Percentiles rank a stretch among this genome's conserved stretches.
Evolutionary conservation across 2,797 vertebrate species (phyloP).

Genomic region (Uromys caudimaculatus): DNA sequence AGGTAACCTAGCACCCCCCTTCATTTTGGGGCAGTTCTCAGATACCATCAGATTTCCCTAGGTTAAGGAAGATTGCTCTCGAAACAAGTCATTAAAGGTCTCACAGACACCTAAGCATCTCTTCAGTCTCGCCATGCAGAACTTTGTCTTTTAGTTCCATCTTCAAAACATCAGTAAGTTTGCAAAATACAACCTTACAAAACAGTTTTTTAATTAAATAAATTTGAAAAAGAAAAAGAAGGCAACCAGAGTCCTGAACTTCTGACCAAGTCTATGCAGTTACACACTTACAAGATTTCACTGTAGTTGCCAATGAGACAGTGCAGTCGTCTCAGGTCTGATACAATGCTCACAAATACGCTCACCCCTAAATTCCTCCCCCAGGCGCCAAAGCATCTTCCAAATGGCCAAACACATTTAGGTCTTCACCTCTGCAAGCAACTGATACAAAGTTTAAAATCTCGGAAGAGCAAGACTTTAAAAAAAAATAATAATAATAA

Average conservation of each 20-base stretch:
- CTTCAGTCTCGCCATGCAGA: neutral
- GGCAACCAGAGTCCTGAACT: conserved; percentile 67
- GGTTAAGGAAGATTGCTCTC: neutral
- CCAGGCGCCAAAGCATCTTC: conserved; percentile 75
- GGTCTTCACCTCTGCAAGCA: conserved; percentile 59
- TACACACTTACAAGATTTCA: conserved; percentile 61
- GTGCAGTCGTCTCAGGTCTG: conserved; percentile 66
- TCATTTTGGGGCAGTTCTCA: neutral
- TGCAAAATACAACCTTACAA: conserved; percentile 62
- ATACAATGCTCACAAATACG: conserved; percentile 43
- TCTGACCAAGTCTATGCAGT: conserved; percentile 47
- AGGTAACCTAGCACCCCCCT: neutral
- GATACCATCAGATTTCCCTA: neutral
- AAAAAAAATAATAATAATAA: neutral
- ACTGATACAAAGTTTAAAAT: conserved; percentile 65
- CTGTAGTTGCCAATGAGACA: conserved; percentile 70
- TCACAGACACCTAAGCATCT: conserved; percentile 22
- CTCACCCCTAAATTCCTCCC: neutral
- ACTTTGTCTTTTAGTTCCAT: neutral
- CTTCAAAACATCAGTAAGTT: neutral
- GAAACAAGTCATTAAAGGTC: conserved; percentile 58
- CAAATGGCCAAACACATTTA: conserved; percentile 60
- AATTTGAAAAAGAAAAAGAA: conserved; percentile 9
- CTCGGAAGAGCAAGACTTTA: conserved; percentile 68
- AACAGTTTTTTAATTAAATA: neutral